Base-by-base conservation (phyloP, 2,797 vertebrate species). In the Pempheris klunzingeri region DNA sequence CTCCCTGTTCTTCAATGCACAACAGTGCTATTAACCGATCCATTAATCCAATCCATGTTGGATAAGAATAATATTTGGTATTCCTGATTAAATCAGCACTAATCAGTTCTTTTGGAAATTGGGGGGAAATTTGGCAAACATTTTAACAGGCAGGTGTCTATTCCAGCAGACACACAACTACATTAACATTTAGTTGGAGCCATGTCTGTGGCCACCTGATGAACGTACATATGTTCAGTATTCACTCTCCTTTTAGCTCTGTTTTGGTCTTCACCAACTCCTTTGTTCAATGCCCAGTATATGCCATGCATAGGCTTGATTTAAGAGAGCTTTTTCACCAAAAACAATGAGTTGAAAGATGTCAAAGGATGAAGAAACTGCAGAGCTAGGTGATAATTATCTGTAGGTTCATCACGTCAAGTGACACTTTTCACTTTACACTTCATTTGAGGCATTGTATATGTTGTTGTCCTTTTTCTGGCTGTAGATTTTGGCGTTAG, bases 11-110 rank as follows among this genome's bases (percentile, higher is more conserved):
- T 30, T 63, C 28, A 68, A 10, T 30, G 14, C 15, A 44, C 13
- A 50, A 30, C 59, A 11, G 34, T 18, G 26, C 12, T 17, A 13
- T 34, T 43, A 49, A 43, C 49, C 9, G 49, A 62, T 9, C 18
- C 34, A 62, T 79, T 55, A 15, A 22, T n/a, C n/a, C n/a, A n/a
- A n/a, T n/a, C 57, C 22, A 46, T 28, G 30, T 46, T 74, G 41
- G 49, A 57, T 14, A 34, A 32, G 11, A 66, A 65, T 20, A 39
- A 41, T 50, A 44, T 32, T 46, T 46, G 18, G 28, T 26, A 14
- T 13, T 22, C 9, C 6, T 50, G 14, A 65, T 58, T 50, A 11
- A 34, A 66, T 20, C 34, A 34, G 13, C 41, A 32, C 0, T 28
- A 0, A 38, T 58, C 20, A 7, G 17, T 28, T 20, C 11, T 53